Conservation (phyloP, 2,888 invertebrate genomes). For the Scelioninae gen. 2 region DNA sequence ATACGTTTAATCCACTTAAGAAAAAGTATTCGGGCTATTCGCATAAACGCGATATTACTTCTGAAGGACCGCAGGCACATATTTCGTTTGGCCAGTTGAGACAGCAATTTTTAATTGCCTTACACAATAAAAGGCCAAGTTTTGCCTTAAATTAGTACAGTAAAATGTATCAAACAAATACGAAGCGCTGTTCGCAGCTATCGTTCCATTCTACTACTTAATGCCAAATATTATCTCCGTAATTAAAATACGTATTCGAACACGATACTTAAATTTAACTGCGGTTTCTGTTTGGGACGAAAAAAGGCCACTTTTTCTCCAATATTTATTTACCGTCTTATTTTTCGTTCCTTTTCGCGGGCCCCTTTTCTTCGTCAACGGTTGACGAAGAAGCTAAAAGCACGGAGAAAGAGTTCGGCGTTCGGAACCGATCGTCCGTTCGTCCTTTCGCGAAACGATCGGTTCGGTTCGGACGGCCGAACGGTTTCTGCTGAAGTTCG, state of each 20-base stretch:
- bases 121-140: conserved; percentile 49
- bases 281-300: conserved; percentile 13
- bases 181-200: conserved; percentile 9
- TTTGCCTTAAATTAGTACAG: conserved; percentile 34
- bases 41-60: conserved; percentile 54
- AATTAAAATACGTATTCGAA: conserved; percentile 40
- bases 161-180: conserved; percentile 39
- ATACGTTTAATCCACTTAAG: conserved; percentile 30
- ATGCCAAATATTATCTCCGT: conserved; percentile 41
- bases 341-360: too few species aligned
- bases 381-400: too few species aligned
- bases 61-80: conserved; percentile 50
- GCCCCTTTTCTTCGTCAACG: too few species aligned
- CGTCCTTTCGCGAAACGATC: too few species aligned
- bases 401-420: too few species aligned
- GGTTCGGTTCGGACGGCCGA: too few species aligned
- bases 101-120: conserved; percentile 55
- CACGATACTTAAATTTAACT: conserved; percentile 28
- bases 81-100: conserved; percentile 41
- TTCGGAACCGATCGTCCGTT: too few species aligned
- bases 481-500: too few species aligned
- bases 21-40: conserved; percentile 39
- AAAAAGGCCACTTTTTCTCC: too few species aligned
- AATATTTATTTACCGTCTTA: too few species aligned
- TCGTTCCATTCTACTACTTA: conserved; percentile 26